phyloP scores from a whole-genome alignment of 2,888 invertebrate species.

The Eilema depressum region DNA sequence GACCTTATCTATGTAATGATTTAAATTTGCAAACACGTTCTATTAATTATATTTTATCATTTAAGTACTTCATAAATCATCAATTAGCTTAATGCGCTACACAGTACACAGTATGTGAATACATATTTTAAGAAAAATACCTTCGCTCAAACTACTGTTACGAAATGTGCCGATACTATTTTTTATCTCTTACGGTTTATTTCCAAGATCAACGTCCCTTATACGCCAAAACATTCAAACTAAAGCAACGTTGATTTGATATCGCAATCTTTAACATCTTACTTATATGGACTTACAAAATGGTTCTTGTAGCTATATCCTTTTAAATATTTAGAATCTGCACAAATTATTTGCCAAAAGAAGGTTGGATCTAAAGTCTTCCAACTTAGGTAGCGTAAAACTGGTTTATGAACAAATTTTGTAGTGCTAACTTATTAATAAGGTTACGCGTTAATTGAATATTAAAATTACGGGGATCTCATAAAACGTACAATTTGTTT shows the following conservation, averaged over 20 bases:
- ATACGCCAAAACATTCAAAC: neutral
- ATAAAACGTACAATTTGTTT: slow-evolving; percentile 3
- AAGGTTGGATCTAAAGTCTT: neutral
- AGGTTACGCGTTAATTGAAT: slow-evolving; percentile 40
- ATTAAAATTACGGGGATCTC: slow-evolving; percentile 18
- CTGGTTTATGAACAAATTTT: slow-evolving; percentile 32
- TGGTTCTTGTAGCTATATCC: neutral
- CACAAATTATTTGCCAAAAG: slow-evolving; percentile 5
- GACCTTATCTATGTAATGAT: neutral
- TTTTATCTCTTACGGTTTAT: neutral
- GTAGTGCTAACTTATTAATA: slow-evolving; percentile 38
- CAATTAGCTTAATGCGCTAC: neutral
- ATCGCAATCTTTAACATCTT: neutral
- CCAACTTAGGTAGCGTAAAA: slow-evolving; percentile 13
- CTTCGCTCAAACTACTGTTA: neutral
- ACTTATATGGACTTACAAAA: neutral
- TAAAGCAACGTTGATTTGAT: neutral
- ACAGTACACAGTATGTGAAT: neutral
- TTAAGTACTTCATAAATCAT: neutral
- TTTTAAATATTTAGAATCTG: neutral
- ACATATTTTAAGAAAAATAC: neutral
- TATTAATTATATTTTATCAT: neutral
- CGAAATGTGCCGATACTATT: neutral
- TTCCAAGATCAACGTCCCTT: neutral
- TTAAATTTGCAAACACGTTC: neutral